phyloP scores from a whole-genome alignment of 1,140 invertebrate species.

The Archivesica marissinica region DNA sequence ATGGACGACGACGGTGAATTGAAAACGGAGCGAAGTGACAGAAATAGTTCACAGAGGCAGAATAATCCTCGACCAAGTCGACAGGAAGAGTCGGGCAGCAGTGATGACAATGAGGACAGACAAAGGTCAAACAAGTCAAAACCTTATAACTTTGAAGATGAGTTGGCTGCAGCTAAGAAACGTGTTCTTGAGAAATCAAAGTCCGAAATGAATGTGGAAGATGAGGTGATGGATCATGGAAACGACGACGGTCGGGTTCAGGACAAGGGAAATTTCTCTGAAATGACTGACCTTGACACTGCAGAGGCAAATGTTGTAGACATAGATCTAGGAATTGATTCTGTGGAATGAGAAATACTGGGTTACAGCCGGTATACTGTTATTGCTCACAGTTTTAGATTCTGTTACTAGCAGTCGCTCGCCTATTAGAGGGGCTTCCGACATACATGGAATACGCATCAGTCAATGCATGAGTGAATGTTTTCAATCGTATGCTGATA shows the following conservation, averaged over 20 bases:
- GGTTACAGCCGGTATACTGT: background rate
- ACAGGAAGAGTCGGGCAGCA: background rate
- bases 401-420: too few species aligned
- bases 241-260: background rate
- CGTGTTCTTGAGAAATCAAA: slow-evolving; percentile 34
- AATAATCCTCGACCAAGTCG: background rate
- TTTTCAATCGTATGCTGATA: too few species aligned
- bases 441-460: too few species aligned
- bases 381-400: too few species aligned
- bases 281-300: slow-evolving; percentile 35
- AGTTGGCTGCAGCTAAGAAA: slow-evolving; percentile 45
- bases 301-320: slow-evolving; percentile 48
- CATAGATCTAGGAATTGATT: slow-evolving; percentile 28
- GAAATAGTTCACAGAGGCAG: background rate
- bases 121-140: background rate
- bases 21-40: background rate
- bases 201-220: background rate
- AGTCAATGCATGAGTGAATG: too few species aligned
- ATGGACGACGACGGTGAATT: slow-evolving; percentile 38
- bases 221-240: background rate
- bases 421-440: too few species aligned
- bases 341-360: background rate
- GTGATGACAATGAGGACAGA: background rate
- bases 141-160: slow-evolving; percentile 47
- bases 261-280: background rate